A percentile compares a stretch with the other conserved stretches of the same genome.
These are phyloP conservation scores for Bellardia bayeri DNA, from an alignment of 2,888 invertebrate genomes.

Conservation along the genomic window DNA sequence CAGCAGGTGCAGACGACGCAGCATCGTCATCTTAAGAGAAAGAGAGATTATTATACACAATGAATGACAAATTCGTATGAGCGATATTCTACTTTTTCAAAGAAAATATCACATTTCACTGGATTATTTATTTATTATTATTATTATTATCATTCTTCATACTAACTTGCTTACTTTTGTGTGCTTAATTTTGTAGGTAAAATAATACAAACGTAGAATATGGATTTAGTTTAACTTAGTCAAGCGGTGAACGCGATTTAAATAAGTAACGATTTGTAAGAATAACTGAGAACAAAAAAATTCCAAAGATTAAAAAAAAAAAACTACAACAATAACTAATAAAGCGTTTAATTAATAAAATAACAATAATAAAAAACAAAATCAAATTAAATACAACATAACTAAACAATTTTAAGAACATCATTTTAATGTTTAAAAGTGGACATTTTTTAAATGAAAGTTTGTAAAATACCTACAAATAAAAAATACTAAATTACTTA, in stretches of 20 bases:
- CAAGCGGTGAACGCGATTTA: constrained; percentile 69
- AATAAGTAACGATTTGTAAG: constrained; percentile 33
- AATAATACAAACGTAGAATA: constrained; percentile 59
- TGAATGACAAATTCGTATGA: constrained; percentile 27
- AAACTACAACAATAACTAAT: constrained; percentile 5
- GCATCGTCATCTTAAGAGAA: constrained; percentile 22
- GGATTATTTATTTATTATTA: constrained; percentile 13
- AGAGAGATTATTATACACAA: constrained; percentile 32
- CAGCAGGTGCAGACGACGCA: not conserved
- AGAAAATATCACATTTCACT: constrained; percentile 70
- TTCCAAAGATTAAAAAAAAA: not conserved
- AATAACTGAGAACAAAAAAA: constrained; percentile 19
- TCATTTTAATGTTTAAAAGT: not conserved
- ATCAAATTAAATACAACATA: constrained; percentile 7
- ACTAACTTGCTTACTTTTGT: not conserved
- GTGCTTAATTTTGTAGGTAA: constrained; percentile 61
- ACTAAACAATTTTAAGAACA: constrained; percentile 1
- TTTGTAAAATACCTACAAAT: not conserved
- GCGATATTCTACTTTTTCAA: constrained; percentile 49
- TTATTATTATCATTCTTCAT: not conserved
- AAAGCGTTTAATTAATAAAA: constrained; percentile 9
- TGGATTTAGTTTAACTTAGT: constrained; percentile 71
- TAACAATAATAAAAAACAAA: not conserved
- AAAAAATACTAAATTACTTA: not conserved
- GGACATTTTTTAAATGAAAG: not conserved